A percentile compares a stretch with the other conserved stretches of the same genome.
Evolutionary conservation across 2,797 vertebrate species (phyloP).

Genomic region (Champsocephalus esox): DNA sequence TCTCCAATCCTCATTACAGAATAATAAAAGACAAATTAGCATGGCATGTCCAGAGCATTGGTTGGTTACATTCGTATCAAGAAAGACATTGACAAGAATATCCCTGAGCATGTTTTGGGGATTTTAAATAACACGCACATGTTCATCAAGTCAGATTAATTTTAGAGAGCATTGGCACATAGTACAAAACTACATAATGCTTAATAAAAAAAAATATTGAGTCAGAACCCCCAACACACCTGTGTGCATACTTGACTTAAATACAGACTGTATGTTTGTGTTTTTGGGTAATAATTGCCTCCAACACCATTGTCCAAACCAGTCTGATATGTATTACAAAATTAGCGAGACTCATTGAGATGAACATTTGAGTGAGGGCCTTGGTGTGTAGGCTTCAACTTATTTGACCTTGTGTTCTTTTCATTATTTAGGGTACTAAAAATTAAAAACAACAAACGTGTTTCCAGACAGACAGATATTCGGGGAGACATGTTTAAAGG

Average conservation of each 20-base stretch:
- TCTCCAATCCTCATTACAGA: background rate
- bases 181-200: background rate
- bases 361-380: background rate
- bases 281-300: background rate
- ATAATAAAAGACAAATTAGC: background rate
- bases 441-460: slow-evolving; percentile 3
- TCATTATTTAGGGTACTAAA: background rate
- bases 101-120: slow-evolving; percentile 3
- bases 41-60: background rate
- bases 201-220: background rate
- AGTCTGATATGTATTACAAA: background rate
- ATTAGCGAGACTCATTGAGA: background rate
- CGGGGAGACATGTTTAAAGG: background rate
- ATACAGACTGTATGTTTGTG: background rate
- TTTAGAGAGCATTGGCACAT: background rate
- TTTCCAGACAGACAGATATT: slow-evolving; percentile 12
- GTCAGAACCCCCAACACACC: background rate
- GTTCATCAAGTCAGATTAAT: background rate
- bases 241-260: background rate
- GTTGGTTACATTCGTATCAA: background rate
- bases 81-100: background rate
- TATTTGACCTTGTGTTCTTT: slow-evolving; percentile 20
- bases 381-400: background rate
- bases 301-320: background rate
- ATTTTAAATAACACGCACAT: background rate